These are phyloP conservation scores for Semnornis frantzii DNA, from an alignment of 2,113 vertebrate genomes.

Conservation along the genomic window DNA sequence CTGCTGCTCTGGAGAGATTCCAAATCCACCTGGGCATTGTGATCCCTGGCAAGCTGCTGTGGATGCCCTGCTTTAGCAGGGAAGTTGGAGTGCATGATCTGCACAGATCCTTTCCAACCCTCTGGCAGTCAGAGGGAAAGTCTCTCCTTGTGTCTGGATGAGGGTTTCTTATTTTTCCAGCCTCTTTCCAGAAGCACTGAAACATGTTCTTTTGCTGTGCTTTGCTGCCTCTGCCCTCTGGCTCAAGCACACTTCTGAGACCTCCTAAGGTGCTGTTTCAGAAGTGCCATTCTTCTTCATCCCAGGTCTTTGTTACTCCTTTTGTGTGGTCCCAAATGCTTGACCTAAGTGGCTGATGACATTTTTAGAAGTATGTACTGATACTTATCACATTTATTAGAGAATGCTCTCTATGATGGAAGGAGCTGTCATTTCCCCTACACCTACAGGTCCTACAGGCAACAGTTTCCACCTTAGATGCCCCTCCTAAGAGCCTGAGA, in stretches of 20 bases:
- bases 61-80: too few relatives aligned
- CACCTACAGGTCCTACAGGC: background rate
- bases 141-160: background rate
- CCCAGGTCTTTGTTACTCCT: background rate
- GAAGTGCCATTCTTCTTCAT: background rate
- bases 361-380: background rate
- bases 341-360: background rate
- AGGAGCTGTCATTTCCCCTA: background rate
- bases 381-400: background rate
- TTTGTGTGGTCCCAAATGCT: background rate
- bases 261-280: background rate
- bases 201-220: background rate
- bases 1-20: too few relatives aligned
- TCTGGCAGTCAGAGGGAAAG: background rate
- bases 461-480: background rate
- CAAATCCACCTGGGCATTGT: too few relatives aligned
- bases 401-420: background rate
- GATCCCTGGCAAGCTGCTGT: too few relatives aligned
- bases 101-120: too few relatives aligned
- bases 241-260: background rate
- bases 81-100: too few relatives aligned
- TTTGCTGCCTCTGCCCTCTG: background rate
- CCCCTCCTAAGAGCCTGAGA: background rate
- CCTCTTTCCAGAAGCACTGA: background rate
- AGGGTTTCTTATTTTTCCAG: background rate